Conservation (phyloP, 2,888 invertebrate genomes). For the Trissolcus japonicus region DNA sequence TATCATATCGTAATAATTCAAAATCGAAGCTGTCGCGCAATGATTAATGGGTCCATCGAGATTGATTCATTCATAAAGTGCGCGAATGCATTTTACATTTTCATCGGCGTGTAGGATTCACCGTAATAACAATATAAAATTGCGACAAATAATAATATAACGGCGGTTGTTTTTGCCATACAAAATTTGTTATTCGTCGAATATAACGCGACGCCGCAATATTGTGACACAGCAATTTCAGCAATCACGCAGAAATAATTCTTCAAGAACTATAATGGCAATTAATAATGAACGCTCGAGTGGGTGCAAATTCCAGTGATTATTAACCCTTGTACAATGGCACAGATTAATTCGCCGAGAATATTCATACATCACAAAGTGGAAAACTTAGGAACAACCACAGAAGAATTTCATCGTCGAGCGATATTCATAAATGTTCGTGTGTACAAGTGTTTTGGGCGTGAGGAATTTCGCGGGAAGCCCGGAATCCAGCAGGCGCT, state of each 20-base stretch:
- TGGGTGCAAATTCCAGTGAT: conserved; percentile 11
- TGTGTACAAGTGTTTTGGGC: conserved; percentile 44
- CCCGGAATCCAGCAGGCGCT: conserved; percentile 31
- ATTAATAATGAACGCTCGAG: conserved; percentile 7
- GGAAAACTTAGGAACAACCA: conserved; percentile 47
- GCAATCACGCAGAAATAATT: conserved; percentile 3
- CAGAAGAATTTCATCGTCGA: conserved; percentile 45
- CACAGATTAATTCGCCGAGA: conserved; percentile 43
- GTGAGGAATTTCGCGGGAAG: conserved; percentile 45
- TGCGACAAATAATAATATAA: not conserved
- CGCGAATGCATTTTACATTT: conserved; percentile 1
- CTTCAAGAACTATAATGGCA: not conserved
- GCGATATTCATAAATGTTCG: conserved; percentile 52
- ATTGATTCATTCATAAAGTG: conserved; percentile 27
- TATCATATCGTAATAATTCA: conserved; percentile 31
- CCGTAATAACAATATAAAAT: not conserved
- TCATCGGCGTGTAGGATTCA: too few relatives aligned
- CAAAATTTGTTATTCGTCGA: not conserved
- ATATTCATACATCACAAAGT: conserved; percentile 54
- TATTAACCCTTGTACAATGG: conserved; percentile 3
- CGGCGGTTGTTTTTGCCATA: not conserved
- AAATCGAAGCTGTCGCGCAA: conserved; percentile 31
- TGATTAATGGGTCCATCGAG: conserved; percentile 27
- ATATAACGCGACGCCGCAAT: not conserved
- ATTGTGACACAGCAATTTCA: conserved; percentile 1